Conservation (phyloP, 2,113 vertebrate genomes). For the Aegotheles bennettii region DNA sequence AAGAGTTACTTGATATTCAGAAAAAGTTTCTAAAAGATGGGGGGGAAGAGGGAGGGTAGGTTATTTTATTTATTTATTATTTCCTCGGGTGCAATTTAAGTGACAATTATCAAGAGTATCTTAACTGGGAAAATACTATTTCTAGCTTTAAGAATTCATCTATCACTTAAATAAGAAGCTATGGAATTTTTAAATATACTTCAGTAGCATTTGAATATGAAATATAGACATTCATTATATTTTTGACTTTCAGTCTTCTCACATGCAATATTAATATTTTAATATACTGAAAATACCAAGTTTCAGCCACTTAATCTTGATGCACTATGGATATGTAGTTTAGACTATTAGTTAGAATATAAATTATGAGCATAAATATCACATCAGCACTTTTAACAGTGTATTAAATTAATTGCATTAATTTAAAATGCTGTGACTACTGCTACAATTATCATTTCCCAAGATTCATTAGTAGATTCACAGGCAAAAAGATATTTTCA, state of each 20-base stretch:
- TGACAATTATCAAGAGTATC: not conserved
- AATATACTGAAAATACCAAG: not conserved
- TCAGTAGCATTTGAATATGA: not conserved
- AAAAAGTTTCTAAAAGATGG: not conserved
- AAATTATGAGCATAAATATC: not conserved
- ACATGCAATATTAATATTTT: not conserved
- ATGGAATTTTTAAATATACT: not conserved
- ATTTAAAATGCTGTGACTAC: not conserved
- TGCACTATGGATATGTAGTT: not conserved
- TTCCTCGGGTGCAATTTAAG: not conserved
- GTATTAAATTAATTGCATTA: not conserved
- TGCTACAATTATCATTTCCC: not conserved
- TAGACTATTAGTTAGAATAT: not conserved
- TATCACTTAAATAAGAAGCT: not conserved
- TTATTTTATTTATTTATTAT: not conserved
- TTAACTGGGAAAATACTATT: not conserved
- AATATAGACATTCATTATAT: not conserved
- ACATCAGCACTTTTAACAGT: slow-evolving; percentile 7
- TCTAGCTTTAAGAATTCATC: not conserved
- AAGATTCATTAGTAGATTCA: not conserved
- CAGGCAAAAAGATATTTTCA: not conserved
- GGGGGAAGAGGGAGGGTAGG: too few relatives aligned
- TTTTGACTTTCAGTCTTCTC: not conserved
- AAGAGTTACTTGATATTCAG: not conserved
- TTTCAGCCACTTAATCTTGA: not conserved